Conservation (phyloP, 1,140 invertebrate species). For the Zophobas morio region DNA sequence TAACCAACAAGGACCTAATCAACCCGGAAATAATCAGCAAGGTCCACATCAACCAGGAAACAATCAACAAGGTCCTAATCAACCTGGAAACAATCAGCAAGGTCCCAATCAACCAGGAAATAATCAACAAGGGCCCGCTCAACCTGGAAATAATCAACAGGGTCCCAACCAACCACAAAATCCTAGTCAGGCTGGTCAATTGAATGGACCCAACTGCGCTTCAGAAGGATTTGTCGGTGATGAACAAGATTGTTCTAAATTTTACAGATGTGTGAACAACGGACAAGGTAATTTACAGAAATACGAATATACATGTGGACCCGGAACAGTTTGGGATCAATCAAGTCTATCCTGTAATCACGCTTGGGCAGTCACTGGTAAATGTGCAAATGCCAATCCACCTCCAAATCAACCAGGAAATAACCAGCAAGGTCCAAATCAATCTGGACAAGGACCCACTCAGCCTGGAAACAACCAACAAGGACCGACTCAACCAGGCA, state of each 20-base stretch:
- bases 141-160: slow-evolving; percentile 33
- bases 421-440: slow-evolving; percentile 32
- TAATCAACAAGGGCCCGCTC: slow-evolving; percentile 36
- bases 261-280: slow-evolving; percentile 77
- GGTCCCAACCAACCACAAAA: slow-evolving; percentile 7
- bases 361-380: slow-evolving; percentile 44
- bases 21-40: slow-evolving; percentile 50
- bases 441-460: not conserved
- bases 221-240: slow-evolving; percentile 67
- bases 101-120: slow-evolving; percentile 10
- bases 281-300: slow-evolving; percentile 69
- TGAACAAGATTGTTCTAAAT: slow-evolving; percentile 75
- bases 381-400: slow-evolving; percentile 46
- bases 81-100: slow-evolving; percentile 37
- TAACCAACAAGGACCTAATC: slow-evolving; percentile 51
- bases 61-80: slow-evolving; percentile 49
- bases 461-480: slow-evolving; percentile 47
- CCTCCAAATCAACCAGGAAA: slow-evolving; percentile 54
- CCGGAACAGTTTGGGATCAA: slow-evolving; percentile 47
- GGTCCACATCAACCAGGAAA: slow-evolving; percentile 54
- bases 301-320: slow-evolving; percentile 74
- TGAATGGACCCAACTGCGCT: slow-evolving; percentile 43
- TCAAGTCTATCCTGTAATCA: slow-evolving; percentile 41
- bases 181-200: slow-evolving; percentile 15
- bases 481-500: slow-evolving; percentile 48